Evolutionary conservation across 2,113 vertebrate species (phyloP).

Genomic region (Anguilla rostrata): DNA sequence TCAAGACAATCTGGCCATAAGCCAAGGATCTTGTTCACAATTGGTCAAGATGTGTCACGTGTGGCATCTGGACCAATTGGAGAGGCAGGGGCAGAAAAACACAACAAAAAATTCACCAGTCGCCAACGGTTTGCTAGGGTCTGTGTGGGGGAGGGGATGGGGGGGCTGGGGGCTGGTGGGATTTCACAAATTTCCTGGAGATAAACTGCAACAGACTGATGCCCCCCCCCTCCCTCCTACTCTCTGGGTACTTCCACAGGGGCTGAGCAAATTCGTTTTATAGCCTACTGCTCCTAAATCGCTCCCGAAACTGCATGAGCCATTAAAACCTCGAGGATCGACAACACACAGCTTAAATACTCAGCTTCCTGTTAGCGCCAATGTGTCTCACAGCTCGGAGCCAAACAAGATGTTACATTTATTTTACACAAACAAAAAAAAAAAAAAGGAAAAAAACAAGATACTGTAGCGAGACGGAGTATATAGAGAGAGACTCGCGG

Average conservation of each 20-base stretch:
- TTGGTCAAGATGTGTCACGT: background rate
- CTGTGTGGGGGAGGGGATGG: background rate
- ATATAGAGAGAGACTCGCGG: background rate
- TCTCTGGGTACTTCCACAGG: background rate
- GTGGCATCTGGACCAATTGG: background rate
- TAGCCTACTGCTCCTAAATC: background rate
- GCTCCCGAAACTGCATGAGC: background rate
- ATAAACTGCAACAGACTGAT: background rate
- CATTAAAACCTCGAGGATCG: background rate
- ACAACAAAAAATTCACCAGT: background rate
- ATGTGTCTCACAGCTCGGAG: background rate
- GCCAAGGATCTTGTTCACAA: background rate
- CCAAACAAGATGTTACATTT: background rate
- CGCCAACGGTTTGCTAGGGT: background rate
- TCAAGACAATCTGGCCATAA: background rate
- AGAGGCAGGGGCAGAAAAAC: background rate
- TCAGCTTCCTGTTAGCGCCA: background rate
- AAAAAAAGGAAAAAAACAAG: background rate
- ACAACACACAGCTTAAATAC: constrained; percentile 5
- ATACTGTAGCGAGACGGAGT: background rate
- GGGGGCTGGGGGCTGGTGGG: no score
- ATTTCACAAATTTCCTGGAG: background rate
- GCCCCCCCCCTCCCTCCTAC: background rate
- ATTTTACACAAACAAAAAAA: background rate
- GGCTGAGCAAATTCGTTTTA: background rate